Percentiles rank a stretch among this genome's conserved stretches.
These are phyloP conservation scores for Batillaria attramentaria DNA, from an alignment of 1,140 invertebrate genomes.

Conservation along the genomic window DNA sequence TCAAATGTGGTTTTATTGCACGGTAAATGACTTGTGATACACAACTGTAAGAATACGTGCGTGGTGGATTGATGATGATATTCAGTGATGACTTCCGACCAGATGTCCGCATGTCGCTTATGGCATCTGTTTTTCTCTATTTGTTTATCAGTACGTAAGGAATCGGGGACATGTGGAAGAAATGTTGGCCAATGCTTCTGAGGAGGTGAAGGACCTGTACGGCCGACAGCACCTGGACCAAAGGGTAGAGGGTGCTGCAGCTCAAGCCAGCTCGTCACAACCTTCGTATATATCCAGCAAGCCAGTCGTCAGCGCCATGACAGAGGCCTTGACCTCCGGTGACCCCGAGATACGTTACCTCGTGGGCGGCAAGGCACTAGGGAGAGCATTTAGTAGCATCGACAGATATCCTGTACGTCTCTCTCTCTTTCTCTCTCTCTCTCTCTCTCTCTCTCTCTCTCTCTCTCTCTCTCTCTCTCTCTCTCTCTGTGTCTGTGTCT, in stretches of 20 bases:
- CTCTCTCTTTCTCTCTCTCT: not conserved
- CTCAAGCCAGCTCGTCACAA: not conserved
- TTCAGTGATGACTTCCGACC: too few relatives aligned
- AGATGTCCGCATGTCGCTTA: too few relatives aligned
- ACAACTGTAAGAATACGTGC: too few relatives aligned
- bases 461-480: not conserved
- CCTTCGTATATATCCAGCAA: not conserved
- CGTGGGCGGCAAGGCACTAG: conserved; percentile 36
- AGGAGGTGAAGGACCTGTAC: not conserved
- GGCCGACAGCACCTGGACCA: not conserved
- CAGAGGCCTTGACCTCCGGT: conserved; percentile 49
- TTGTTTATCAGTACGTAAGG: too few relatives aligned
- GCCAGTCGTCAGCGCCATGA: conserved; percentile 52
- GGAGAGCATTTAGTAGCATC: not conserved
- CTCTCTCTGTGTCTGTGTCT: not conserved
- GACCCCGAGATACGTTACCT: conserved; percentile 52
- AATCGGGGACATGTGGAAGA: too few relatives aligned
- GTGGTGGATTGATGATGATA: too few relatives aligned
- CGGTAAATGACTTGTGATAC: too few relatives aligned
- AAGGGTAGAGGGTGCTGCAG: not conserved
- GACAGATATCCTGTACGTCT: not conserved
- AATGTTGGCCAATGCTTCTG: too few relatives aligned
- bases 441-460: not conserved
- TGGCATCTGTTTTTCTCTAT: too few relatives aligned
- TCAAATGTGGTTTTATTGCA: too few relatives aligned